These are phyloP conservation scores for Neoarius graeffei DNA, from an alignment of 2,113 vertebrate species.

Conservation along the genomic window DNA sequence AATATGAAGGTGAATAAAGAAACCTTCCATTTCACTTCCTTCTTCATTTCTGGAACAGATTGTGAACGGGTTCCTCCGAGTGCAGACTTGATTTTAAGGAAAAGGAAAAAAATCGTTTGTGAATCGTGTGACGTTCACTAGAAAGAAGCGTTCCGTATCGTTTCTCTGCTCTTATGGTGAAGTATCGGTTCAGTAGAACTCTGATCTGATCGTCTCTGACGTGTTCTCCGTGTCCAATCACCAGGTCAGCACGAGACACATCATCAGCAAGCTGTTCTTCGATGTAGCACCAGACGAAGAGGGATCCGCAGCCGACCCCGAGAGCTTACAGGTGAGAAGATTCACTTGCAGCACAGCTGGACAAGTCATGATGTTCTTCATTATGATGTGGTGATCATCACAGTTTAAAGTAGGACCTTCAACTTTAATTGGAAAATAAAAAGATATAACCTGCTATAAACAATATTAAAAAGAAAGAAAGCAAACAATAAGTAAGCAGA, in stretches of 20 bases:
- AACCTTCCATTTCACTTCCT: too few species aligned
- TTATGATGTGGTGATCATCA: background rate
- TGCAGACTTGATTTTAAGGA: too few species aligned
- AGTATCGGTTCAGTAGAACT: background rate
- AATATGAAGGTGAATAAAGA: too few species aligned
- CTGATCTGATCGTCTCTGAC: too few species aligned
- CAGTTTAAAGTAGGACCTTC: background rate
- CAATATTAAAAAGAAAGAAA: too few species aligned
- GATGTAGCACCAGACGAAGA: slow-evolving; percentile 82
- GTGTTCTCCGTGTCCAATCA: background rate
- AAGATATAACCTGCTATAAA: too few species aligned
- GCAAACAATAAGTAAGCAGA: too few species aligned
- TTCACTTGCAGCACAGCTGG: background rate
- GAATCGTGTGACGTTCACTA: too few species aligned
- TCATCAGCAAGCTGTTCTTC: slow-evolving; percentile 92
- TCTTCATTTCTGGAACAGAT: too few species aligned
- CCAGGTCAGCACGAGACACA: slow-evolving; percentile 87
- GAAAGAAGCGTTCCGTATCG: background rate
- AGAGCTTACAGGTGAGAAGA: slow-evolving; percentile 84
- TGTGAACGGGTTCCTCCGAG: too few species aligned
- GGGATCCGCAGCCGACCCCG: slow-evolving; percentile 72
- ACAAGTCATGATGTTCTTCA: background rate
- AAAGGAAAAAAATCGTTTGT: too few species aligned
- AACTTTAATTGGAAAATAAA: too few species aligned
- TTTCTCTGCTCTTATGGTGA: background rate